phyloP scores from a whole-genome alignment of 2,888 invertebrate species.

The Apodemia duryi region DNA sequence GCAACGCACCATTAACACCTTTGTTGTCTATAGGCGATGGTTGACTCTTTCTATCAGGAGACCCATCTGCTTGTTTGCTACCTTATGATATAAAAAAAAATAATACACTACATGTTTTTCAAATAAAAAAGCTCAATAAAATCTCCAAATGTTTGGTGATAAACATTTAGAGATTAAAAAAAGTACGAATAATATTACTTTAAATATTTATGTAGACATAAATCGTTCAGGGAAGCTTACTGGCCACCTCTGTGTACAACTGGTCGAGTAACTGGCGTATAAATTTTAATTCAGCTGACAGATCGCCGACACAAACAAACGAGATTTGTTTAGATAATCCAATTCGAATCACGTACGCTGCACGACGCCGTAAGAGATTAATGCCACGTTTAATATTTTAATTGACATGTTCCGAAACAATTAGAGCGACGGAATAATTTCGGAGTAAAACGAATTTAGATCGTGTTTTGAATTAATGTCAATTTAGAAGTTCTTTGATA shows the following conservation, averaged over 20 bases:
- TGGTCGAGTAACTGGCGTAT: slow-evolving; percentile 16
- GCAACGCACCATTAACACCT: too few relatives aligned
- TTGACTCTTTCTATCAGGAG: too few relatives aligned
- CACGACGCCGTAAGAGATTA: slow-evolving; percentile 38
- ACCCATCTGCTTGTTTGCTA: too few relatives aligned
- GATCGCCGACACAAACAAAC: slow-evolving; percentile 19
- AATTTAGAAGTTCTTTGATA: too few relatives aligned
- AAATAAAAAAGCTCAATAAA: too few relatives aligned
- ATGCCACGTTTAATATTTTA: slow-evolving; percentile 40
- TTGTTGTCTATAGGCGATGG: too few relatives aligned
- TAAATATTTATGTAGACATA: slow-evolving; percentile 10
- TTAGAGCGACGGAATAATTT: background rate
- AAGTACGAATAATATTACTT: background rate
- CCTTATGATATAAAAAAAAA: too few relatives aligned
- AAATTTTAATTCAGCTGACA: slow-evolving; percentile 21
- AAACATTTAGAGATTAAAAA: background rate
- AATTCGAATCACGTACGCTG: slow-evolving; percentile 41
- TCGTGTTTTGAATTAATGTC: background rate
- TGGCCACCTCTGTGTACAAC: background rate
- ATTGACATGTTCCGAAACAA: slow-evolving; percentile 32
- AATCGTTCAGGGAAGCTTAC: slow-evolving; percentile 3
- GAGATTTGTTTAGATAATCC: slow-evolving; percentile 46
- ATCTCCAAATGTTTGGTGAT: too few relatives aligned
- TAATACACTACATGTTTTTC: too few relatives aligned
- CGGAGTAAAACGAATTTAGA: background rate